Evolutionary conservation across 2,888 invertebrate genomes (phyloP), one percentile per base, ranked within the genome.

Genomic region (Eilema caniola): DNA sequence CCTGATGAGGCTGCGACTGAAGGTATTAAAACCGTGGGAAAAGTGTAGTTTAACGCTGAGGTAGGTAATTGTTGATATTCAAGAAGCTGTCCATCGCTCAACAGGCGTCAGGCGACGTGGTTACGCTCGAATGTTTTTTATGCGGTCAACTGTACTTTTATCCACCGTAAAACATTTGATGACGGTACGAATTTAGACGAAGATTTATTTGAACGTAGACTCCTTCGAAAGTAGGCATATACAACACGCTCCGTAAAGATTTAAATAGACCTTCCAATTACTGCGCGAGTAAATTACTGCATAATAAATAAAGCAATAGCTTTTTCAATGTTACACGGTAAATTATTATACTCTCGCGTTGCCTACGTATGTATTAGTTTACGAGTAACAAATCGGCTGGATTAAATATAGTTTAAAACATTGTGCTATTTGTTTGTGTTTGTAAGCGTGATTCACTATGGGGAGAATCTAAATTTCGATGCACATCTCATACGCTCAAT

Each of bases 51-150:
- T 84, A 87, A 82, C 83, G 84, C 83, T 85, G 83, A 85, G 86
- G 83, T 86, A 85, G 86, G 83, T 85, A 82, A 88, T 88, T 86
- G 86, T 88, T 87, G 85, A 85, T 87, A 89, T 86, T 85, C 85
- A 82, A 82, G 80, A 79, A 83, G 78, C 79, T 76, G 83, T 85
- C 85, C 83, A 82, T 82, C 81, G 88, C 88, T 86, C 86, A 84
- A 83, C 89, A 86, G 89, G 88, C 89, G 85, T 89, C 88, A 81
- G 89, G 88, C 92, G 89, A 90, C 88, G 74, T 71, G 87, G 91
- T 90, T 89, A 92, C 86, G 90, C 87, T 88, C 83, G 77, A 86
- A 85, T 85, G 81, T 77, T 71, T 77, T 76, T 79, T 75, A 74
- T 75, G 75, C 67, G 62, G 56, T 63, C 74, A 81, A 73, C 82